Evolutionary conservation across 2,113 vertebrate genomes (phyloP), one percentile per base, ranked within the genome.

Genomic region (Ailuropoda melanoleuca): DNA sequence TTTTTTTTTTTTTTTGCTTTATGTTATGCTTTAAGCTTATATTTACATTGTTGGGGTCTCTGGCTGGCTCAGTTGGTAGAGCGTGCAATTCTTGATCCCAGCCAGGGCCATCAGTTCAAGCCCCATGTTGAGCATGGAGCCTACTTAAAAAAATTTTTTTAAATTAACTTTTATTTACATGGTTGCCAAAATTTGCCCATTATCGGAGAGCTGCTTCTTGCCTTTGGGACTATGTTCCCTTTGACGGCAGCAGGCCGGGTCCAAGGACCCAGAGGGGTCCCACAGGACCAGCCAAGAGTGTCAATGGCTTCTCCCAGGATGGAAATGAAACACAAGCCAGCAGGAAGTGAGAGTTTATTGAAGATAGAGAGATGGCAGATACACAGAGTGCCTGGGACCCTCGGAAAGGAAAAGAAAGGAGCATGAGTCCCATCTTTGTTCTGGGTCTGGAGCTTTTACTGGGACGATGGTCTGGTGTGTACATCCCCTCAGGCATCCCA

Each of bases 141-240:
- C 70, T 72, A 72, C 70, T 72, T 39, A 0, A 72, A 39, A 72
- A 39, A 72, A 24, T 1, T 72, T 39, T 72, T 72, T 72, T 72
- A 12, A 72, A 23, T 72, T 24, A 72, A 39, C 68, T 62, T 62
- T 23, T 39, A 29, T 29, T 56, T 5, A 55, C 53, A 17, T 15
- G 31, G 53, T 74, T n/a, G 34, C 14, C 14, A 1, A 34, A 96
- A 81, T 92, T 96, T 96, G 70, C 74, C 78, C 85, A 78, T 85
- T 72, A 24, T 93, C 96, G 98, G 95, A 95, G 97, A 95, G 97
- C 37, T 4, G 90, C 82, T 94, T 78, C 91, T 62, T 34, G 68
- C 83, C 39, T 88, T 64, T 14, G 64, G 24, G 70, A 48, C 84
- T 92, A 4, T 0, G 6, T 26, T 62, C 37, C 58, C 43, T 48